A percentile compares a stretch with the other conserved stretches of the same genome.
These are phyloP conservation scores for Macrotus californicus DNA, from an alignment of 2,113 vertebrate species.

Conservation along the genomic window DNA sequence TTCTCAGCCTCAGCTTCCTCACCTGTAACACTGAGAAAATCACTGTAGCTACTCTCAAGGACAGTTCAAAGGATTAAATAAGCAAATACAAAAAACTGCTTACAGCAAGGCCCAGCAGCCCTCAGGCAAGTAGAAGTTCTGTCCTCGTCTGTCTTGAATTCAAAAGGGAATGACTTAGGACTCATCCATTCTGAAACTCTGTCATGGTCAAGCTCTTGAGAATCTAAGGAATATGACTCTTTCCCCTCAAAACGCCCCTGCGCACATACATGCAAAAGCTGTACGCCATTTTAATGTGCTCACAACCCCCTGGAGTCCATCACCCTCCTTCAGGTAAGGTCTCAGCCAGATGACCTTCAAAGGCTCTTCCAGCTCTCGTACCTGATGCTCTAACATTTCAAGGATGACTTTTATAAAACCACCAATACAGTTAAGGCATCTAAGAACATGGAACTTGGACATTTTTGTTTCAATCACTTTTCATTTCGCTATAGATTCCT, in stretches of 20 bases:
- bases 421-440: background rate
- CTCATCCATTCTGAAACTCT: background rate
- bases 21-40: background rate
- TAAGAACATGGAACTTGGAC: constrained; percentile 5
- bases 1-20: background rate
- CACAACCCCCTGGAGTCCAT: background rate
- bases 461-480: constrained; percentile 40
- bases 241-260: background rate
- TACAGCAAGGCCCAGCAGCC: background rate
- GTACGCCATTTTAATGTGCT: background rate
- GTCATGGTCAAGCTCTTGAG: background rate
- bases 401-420: constrained; percentile 14
- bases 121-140: background rate
- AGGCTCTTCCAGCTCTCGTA: background rate
- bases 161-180: background rate
- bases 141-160: background rate
- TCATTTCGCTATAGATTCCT: constrained; percentile 38
- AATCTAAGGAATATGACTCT: constrained; percentile 28
- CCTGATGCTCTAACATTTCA: background rate
- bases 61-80: background rate
- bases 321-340: background rate
- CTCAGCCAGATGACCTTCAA: background rate
- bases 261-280: background rate
- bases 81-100: background rate
- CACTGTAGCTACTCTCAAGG: background rate